These are phyloP conservation scores for Drosophila sturtevanti DNA, from an alignment of 1,140 invertebrate genomes.

Conservation along the genomic window DNA sequence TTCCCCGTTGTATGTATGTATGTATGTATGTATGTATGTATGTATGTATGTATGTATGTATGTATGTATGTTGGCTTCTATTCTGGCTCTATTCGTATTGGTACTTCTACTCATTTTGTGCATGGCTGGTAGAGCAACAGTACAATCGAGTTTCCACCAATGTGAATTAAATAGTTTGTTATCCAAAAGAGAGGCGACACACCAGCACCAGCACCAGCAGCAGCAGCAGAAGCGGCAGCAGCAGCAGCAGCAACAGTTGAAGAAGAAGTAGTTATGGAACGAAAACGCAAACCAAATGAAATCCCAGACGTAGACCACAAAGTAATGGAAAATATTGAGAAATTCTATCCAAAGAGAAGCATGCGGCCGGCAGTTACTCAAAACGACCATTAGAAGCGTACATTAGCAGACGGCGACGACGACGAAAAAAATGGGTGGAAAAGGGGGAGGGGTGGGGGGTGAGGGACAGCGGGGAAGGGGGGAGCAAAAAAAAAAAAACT, in stretches of 20 bases:
- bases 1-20: no score
- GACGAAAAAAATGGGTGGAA: constrained; percentile 20
- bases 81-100: constrained; percentile 25
- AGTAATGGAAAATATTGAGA: constrained; percentile 78
- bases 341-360: constrained; percentile 54
- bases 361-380: constrained; percentile 64
- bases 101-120: constrained; percentile 52
- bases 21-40: no score
- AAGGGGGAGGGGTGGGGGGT: no score
- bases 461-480: no score
- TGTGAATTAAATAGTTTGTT: constrained; percentile 80
- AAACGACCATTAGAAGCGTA: constrained; percentile 77
- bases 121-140: constrained; percentile 52
- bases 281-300: constrained; percentile 55
- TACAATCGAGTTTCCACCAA: constrained; percentile 79
- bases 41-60: no score
- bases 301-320: constrained; percentile 76
- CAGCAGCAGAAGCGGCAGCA: background rate
- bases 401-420: constrained; percentile 62
- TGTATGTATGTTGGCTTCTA: background rate
- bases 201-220: background rate
- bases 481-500: constrained; percentile 66
- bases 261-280: constrained; percentile 40
- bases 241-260: background rate
- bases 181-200: constrained; percentile 75